Evolutionary conservation across 2,113 vertebrate genomes (phyloP).

Genomic region (Bujurquina vittata): DNA sequence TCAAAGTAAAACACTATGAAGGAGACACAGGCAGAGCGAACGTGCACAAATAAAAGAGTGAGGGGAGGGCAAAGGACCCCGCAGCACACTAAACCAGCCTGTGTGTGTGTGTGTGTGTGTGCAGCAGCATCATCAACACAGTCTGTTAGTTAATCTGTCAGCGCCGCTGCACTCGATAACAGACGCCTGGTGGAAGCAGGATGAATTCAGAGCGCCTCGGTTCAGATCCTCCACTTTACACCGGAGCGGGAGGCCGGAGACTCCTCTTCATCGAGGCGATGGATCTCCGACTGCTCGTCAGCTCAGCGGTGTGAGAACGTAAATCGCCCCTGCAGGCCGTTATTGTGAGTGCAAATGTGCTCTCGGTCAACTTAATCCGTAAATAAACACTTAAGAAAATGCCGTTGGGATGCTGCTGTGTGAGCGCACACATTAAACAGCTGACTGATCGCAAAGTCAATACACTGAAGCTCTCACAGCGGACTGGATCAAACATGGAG

Average conservation of each 20-base stretch:
- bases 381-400: conserved; percentile 48
- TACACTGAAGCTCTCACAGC: conserved; percentile 9
- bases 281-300: conserved; percentile 8
- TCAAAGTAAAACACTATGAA: neutral
- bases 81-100: neutral
- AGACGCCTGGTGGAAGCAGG: conserved; percentile 7
- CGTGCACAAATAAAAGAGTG: neutral
- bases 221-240: neutral
- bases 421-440: conserved; percentile 28
- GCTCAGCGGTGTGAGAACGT: neutral
- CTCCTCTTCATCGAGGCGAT: neutral
- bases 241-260: neutral
- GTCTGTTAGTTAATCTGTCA: conserved; percentile 4
- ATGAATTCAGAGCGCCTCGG: neutral
- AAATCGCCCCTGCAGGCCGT: neutral
- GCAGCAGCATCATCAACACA: neutral
- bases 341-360: conserved; percentile 16
- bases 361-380: conserved; percentile 34
- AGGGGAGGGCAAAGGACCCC: neutral
- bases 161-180: conserved; percentile 3
- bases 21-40: no score
- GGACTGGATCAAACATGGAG: conserved; percentile 50
- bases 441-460: conserved; percentile 48
- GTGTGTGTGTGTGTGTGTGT: neutral
- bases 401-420: neutral